phyloP scores from a whole-genome alignment of 2,797 vertebrate genomes.

The Pempheris klunzingeri region DNA sequence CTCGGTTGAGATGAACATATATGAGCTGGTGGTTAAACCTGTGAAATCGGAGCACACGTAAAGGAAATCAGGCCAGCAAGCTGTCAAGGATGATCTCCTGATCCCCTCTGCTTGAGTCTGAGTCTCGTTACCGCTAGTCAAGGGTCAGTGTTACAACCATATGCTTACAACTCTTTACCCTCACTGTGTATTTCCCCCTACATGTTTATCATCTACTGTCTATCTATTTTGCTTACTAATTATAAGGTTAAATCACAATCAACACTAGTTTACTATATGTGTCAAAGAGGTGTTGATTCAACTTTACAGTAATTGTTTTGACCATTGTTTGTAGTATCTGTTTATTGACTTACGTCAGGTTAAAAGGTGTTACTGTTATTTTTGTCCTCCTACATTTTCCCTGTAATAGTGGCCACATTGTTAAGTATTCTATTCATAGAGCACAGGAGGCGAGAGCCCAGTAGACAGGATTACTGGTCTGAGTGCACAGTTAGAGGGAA shows the following conservation, averaged over 20 bases:
- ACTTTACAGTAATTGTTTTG: not conserved
- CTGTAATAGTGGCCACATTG: conserved; percentile 19
- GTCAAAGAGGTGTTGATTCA: not conserved
- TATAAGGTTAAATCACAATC: not conserved
- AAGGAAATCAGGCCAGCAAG: conserved; percentile 41
- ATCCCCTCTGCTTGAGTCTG: conserved; percentile 63
- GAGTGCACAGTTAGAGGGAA: conserved; percentile 64
- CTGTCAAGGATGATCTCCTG: conserved; percentile 75
- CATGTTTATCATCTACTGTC: not conserved
- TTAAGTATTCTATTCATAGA: conserved; percentile 69
- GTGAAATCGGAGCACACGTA: conserved; percentile 24
- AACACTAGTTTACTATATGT: no score
- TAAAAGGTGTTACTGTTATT: conserved; percentile 3
- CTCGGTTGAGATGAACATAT: not conserved
- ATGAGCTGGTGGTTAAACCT: not conserved
- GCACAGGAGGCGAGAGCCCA: conserved; percentile 57
- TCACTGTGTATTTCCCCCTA: not conserved
- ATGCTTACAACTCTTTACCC: conserved; percentile 23
- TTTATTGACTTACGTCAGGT: not conserved
- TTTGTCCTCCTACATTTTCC: conserved; percentile 23
- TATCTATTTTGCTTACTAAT: not conserved
- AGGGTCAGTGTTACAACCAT: conserved; percentile 38
- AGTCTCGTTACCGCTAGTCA: conserved; percentile 29
- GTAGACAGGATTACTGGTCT: conserved; percentile 75
- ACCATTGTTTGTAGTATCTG: not conserved